phyloP scores from a whole-genome alignment of 2,888 invertebrate genomes.

The Nymphalis polychloros region DNA sequence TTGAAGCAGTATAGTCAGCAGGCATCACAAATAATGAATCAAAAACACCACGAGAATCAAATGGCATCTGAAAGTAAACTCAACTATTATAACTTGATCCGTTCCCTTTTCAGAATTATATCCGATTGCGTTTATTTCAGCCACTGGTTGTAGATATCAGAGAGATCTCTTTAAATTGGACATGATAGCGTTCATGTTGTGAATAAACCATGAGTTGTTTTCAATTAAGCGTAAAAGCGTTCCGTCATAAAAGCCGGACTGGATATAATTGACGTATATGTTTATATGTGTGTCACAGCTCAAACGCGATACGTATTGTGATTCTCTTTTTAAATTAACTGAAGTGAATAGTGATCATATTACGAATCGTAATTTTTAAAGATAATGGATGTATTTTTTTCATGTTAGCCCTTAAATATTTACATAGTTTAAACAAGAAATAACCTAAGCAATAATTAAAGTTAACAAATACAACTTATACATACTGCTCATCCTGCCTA shows the following conservation, averaged over 20 bases:
- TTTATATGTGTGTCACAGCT: conserved; percentile 24
- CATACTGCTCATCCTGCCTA: too few relatives aligned
- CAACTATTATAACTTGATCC: conserved; percentile 22
- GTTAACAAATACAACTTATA: too few relatives aligned
- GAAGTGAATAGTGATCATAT: not conserved
- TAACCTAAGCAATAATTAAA: too few relatives aligned
- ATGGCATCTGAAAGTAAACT: conserved; percentile 31
- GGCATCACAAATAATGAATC: conserved; percentile 25
- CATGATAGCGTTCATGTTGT: conserved; percentile 58
- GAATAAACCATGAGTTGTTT: conserved; percentile 81
- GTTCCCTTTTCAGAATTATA: conserved; percentile 11
- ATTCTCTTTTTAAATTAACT: not conserved
- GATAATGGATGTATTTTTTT: too few relatives aligned
- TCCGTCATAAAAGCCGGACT: conserved; percentile 70
- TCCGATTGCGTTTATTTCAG: conserved; percentile 25
- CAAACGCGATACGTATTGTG: conserved; percentile 1
- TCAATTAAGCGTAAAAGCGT: conserved; percentile 80
- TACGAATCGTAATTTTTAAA: not conserved
- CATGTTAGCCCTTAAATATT: too few relatives aligned
- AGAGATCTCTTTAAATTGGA: conserved; percentile 58
- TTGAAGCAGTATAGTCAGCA: conserved; percentile 2
- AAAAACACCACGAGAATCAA: conserved; percentile 31
- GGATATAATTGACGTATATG: conserved; percentile 62
- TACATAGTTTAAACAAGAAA: too few relatives aligned
- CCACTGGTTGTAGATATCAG: conserved; percentile 48